These are phyloP conservation scores for Gouania willdenowi DNA, from an alignment of 2,797 vertebrate genomes.

Conservation along the genomic window DNA sequence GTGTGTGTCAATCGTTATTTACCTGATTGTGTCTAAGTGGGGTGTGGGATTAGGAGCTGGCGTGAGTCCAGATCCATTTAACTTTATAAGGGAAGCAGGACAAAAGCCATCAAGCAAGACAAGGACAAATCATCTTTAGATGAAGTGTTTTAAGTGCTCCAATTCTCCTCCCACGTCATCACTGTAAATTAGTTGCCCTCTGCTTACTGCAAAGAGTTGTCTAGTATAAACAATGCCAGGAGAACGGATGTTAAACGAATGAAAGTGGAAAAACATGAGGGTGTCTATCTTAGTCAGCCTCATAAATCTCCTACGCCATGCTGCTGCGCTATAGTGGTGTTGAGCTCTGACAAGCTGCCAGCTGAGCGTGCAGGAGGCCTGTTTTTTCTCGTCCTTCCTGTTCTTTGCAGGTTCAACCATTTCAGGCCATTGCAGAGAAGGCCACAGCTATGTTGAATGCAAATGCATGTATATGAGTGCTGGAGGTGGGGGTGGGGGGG, in stretches of 20 bases:
- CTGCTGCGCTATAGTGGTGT: constrained; percentile 25
- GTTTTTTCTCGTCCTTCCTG: constrained; percentile 36
- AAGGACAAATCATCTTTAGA: constrained; percentile 80
- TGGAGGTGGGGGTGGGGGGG: constrained; percentile 14
- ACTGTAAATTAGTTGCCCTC: constrained; percentile 71
- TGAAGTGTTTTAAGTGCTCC: constrained; percentile 76
- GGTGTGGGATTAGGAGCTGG: constrained; percentile 61
- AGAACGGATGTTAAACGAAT: constrained; percentile 61
- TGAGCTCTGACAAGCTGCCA: constrained; percentile 50
- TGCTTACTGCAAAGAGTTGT: constrained; percentile 45
- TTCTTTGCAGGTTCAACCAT: constrained; percentile 26
- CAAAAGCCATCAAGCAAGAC: constrained; percentile 71
- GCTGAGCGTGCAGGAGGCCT: constrained; percentile 27
- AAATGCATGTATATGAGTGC: constrained; percentile 65
- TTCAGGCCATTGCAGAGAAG: constrained; percentile 27
- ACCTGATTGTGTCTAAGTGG: constrained; percentile 68
- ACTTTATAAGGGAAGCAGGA: constrained; percentile 65
- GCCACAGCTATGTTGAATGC: constrained; percentile 71
- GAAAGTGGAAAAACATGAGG: constrained; percentile 74
- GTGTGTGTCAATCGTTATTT: constrained; percentile 39
- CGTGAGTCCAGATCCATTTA: constrained; percentile 70
- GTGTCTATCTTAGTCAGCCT: constrained; percentile 60
- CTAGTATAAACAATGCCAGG: constrained; percentile 66
- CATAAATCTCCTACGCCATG: constrained; percentile 57
- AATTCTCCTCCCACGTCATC: constrained; percentile 60